Base-by-base conservation (phyloP, 2,113 vertebrate species). In the Sisor rabdophorus region DNA sequence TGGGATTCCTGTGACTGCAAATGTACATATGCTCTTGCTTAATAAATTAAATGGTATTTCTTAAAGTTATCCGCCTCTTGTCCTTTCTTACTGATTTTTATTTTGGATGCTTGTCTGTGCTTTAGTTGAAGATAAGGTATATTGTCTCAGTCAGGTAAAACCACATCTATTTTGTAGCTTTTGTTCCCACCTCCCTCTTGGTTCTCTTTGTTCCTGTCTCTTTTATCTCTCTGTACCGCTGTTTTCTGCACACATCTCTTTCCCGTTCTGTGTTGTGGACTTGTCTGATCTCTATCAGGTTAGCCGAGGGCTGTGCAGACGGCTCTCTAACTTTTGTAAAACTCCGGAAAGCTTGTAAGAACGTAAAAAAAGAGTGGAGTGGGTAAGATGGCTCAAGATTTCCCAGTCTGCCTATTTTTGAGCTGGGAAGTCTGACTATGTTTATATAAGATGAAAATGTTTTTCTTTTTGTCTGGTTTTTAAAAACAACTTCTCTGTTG, bases 281-380 rank as follows among this genome's bases (percentile, higher is more conserved):
- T 71, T 83, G 75, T 82, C 73, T 82, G 78, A 80, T 83, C 79
- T 79, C 75, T 80, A 80, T 83, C 81, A 83, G 81, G 81, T 83
- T 78, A 80, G 71, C 75, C 52, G 74, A 76, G 79, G 78, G 63
- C 78, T 56, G 55, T 80, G 81, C 75, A 74, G 77, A 77, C 30
- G 75, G 58, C 78, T 75, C 80, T 76, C 58, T 80, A 80, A 79
- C 75, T 78, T 83, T 80, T 82, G 81, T 82, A 70, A 77, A 82
- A 77, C 48, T 48, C 70, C 77, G 78, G 70, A 58, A 55, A 73
- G 50, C 70, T 79, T 82, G 77, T 80, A 79, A 82, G 47, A 48
- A 69, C 78, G 44, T 28, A 28, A 55, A 55, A 79, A 82, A 78
- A 79, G 28, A 61, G 75, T 77, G 71, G 71, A 70, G 78, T 80